Evolutionary conservation across 2,888 invertebrate species (phyloP), one percentile per base, ranked within the genome.

Genomic region (Automeris io): DNA sequence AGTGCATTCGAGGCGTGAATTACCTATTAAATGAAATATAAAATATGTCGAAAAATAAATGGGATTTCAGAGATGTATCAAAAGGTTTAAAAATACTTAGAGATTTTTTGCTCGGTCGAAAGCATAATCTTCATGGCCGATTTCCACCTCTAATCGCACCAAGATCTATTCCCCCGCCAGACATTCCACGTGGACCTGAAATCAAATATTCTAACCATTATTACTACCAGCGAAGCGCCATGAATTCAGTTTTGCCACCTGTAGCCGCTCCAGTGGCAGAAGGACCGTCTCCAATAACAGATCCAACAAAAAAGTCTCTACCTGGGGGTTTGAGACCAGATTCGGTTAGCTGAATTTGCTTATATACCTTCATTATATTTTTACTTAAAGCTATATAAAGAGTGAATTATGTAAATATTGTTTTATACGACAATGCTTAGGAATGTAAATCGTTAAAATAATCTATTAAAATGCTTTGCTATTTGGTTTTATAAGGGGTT

Each of bases 241-340:
- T 58, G 41, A 49, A 72, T 39, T 70, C 81, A 1, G 75, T 82
- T 0, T 55, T 60, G 5, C 83, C 83, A 0, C 83, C 85, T 0
- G 66, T 83, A 1, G 61, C 81, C 5, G 81, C 77, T 0, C 80
- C 82, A 2, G 45, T 80, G 5, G 79, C 70, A 1, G 62, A 65
- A 49, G 73, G 72, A 1, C 65, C 65, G 0, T 52, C 65, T 3
- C 13, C 56, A 2, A 40, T 36, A 1, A 43, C 35, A 32, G 57
- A 64, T 42, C 56, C 55, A 5, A 54, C 48, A 5, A 56, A 55
- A 26, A 57, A 55, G 34, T 39, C 47, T 5, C 5, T 39, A 19
- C 19, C 46, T 2, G 64, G 63, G 12, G 61, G 61, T 7, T 37
- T 69, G 22, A 59, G 42, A 18, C 56, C 71, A 9, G 61, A 67